Evolutionary conservation across 2,797 vertebrate genomes (phyloP).

Genomic region (Sebastes itinus): DNA sequence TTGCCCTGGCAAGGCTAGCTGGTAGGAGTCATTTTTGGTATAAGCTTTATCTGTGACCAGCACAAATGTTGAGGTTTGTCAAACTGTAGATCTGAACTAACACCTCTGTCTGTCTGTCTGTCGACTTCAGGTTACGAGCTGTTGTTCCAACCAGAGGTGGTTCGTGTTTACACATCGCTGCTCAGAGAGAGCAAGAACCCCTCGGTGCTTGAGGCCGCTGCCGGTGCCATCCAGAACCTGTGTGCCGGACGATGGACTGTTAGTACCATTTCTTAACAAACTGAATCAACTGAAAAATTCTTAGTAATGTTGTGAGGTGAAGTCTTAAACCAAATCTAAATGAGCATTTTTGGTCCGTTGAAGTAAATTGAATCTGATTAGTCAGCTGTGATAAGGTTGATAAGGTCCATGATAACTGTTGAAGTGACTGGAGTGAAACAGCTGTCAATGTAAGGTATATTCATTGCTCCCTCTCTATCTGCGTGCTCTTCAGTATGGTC

Average conservation of each 20-base stretch:
- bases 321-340: neutral
- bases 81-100: neutral
- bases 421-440: neutral
- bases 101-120: neutral
- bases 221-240: constrained; percentile 96
- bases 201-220: constrained; percentile 93
- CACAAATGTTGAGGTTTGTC: neutral
- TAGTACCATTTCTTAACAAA: constrained; percentile 53
- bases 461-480: neutral
- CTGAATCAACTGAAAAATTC: neutral
- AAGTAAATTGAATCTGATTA: neutral
- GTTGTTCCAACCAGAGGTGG: constrained; percentile 95
- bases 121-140: constrained; percentile 90
- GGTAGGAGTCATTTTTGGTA: neutral
- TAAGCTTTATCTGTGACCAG: neutral
- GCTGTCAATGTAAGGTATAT: neutral
- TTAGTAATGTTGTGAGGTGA: neutral
- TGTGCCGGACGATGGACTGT: constrained; percentile 97
- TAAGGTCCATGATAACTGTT: neutral
- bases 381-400: neutral
- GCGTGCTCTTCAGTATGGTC: constrained; percentile 85
- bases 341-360: neutral
- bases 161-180: constrained; percentile 94
- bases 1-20: too few species aligned
- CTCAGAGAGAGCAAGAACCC: constrained; percentile 93